Conservation (phyloP, 2,113 vertebrate species). For the Illadopsis cleaveri region DNA sequence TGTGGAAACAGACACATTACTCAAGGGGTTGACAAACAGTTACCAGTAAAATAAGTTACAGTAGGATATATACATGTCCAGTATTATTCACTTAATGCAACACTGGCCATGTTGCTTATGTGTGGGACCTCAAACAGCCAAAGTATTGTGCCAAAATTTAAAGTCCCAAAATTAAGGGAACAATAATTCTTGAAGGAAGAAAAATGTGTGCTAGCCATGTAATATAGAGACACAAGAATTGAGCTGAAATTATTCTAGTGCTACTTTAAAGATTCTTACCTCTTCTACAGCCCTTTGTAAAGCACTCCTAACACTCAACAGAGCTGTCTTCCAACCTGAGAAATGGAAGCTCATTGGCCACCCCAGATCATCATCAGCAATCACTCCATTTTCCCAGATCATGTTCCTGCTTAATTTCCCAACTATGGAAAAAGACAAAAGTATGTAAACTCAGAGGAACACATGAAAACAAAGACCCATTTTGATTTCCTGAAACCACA, state of each 20-base stretch:
- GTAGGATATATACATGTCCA: neutral
- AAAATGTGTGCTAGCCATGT: neutral
- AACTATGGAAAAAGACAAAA: neutral
- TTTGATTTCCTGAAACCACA: neutral
- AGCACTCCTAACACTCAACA: neutral
- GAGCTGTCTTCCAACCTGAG: neutral
- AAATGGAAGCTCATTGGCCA: neutral
- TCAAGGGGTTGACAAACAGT: neutral
- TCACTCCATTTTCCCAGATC: neutral
- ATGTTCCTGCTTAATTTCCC: neutral
- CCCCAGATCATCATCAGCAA: neutral
- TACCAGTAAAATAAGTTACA: neutral
- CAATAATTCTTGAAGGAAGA: neutral
- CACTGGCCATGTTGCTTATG: neutral
- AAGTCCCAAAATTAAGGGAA: neutral
- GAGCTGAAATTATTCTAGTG: neutral
- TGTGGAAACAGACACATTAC: neutral
- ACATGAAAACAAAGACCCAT: neutral
- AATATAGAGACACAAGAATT: neutral
- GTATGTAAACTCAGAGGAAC: neutral
- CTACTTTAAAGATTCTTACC: neutral
- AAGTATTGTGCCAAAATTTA: neutral
- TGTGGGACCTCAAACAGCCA: neutral
- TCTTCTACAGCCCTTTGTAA: neutral
- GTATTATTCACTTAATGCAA: neutral